Percentiles rank a stretch among this genome's conserved stretches.
Evolutionary conservation across 1,140 invertebrate species (phyloP).

Genomic region (Charaxes varanes): DNA sequence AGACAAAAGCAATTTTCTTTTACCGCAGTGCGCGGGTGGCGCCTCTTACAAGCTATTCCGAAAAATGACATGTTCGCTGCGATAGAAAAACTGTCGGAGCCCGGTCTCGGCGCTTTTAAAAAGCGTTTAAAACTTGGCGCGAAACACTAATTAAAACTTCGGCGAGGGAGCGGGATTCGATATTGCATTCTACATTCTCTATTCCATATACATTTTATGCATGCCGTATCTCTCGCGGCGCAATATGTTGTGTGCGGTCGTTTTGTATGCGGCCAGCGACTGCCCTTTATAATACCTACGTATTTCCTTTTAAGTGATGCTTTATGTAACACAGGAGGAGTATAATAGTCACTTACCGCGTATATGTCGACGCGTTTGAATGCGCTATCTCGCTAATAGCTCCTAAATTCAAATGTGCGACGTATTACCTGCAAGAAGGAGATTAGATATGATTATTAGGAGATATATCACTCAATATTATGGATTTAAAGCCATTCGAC

Average conservation of each 20-base stretch:
- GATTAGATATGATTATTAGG: no score
- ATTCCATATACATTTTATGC: conserved; percentile 6
- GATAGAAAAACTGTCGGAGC: conserved; percentile 2
- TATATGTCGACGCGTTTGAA: no score
- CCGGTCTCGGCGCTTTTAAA: conserved; percentile 9
- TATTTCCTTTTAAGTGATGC: conserved; percentile 12
- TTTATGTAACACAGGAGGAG: conserved; percentile 4
- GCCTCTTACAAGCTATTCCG: conserved; percentile 1
- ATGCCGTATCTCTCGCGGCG: conserved; percentile 7
- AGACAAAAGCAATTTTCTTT: no score
- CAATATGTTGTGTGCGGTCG: conserved; percentile 15
- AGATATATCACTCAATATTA: no score
- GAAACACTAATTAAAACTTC: conserved; percentile 18
- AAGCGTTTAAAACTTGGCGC: conserved; percentile 10
- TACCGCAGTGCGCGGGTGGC: no score
- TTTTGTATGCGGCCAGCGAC: conserved; percentile 12
- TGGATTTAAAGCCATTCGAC: no score
- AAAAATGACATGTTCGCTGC: conserved; percentile 4
- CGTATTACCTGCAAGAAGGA: no score
- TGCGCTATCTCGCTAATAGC: no score
- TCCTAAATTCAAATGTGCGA: no score
- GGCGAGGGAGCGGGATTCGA: conserved; percentile 9
- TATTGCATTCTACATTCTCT: conserved; percentile 10
- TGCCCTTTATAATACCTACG: conserved; percentile 14
- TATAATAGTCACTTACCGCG: not conserved